Percentiles rank a stretch among this genome's conserved stretches.
These are phyloP conservation scores for Microcebus lehilahytsara DNA, from an alignment of 2,113 vertebrate species.

Conservation along the genomic window DNA sequence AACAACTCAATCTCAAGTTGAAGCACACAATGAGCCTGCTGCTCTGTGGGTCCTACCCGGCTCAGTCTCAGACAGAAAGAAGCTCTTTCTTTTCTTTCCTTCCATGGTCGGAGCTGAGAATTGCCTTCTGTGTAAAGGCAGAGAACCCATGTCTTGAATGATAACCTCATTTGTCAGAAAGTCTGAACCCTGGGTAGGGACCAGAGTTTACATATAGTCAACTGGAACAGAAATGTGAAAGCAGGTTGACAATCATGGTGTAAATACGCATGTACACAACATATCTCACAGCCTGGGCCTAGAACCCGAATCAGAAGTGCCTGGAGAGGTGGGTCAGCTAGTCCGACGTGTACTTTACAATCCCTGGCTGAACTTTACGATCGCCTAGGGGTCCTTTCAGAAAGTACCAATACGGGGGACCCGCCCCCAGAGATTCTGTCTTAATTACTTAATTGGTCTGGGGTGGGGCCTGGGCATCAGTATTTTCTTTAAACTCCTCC, in stretches of 20 bases:
- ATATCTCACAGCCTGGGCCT: neutral
- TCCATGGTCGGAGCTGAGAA: neutral
- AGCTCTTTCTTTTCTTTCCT: neutral
- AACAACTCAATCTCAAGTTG: neutral
- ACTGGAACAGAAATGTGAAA: neutral
- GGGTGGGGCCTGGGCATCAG: neutral
- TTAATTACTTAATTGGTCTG: neutral
- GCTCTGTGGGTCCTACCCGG: neutral
- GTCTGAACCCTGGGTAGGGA: neutral
- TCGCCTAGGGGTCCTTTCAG: neutral
- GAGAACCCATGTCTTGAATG: constrained; percentile 8
- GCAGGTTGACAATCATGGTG: neutral
- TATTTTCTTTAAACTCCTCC: neutral
- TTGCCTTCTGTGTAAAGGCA: neutral
- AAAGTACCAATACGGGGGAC: neutral
- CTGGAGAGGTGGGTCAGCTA: neutral
- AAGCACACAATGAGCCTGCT: neutral
- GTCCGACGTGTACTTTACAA: neutral
- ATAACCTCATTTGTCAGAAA: constrained; percentile 8
- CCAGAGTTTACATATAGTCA: neutral
- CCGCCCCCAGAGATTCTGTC: neutral
- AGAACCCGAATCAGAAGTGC: neutral
- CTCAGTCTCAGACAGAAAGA: neutral
- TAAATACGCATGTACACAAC: neutral
- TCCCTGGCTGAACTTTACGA: too few species aligned